Conservation (phyloP, 2,888 invertebrate species). For the Trichopoda pennipes region DNA sequence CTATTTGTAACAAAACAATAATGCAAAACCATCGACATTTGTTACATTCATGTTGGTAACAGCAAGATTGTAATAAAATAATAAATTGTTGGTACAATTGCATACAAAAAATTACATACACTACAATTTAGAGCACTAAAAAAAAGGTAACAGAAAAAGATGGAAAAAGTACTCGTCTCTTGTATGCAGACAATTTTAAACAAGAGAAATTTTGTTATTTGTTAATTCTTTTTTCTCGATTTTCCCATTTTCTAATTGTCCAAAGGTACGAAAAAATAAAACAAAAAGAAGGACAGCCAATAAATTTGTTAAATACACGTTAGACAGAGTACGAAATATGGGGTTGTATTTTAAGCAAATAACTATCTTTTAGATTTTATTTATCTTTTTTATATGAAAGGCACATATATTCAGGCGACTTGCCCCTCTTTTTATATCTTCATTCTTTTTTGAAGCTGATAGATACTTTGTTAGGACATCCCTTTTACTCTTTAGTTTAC, state of each 20-base stretch:
- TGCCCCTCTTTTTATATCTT: slow-evolving; percentile 33
- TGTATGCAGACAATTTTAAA: slow-evolving; percentile 32
- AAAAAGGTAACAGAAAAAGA: slow-evolving; percentile 3
- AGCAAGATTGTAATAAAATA: slow-evolving; percentile 65
- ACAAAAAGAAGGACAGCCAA: slow-evolving; percentile 42
- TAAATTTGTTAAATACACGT: slow-evolving; percentile 48
- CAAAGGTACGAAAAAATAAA: slow-evolving; percentile 34
- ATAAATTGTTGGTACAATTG: slow-evolving; percentile 65
- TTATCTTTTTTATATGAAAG: slow-evolving; percentile 21
- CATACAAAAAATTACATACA: slow-evolving; percentile 19
- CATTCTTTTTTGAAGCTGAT: slow-evolving; percentile 22
- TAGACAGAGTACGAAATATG: slow-evolving; percentile 52
- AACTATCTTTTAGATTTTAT: slow-evolving; percentile 57
- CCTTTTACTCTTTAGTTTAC: slow-evolving; percentile 27
- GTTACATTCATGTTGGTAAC: slow-evolving; percentile 66
- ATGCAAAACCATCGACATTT: slow-evolving; percentile 66
- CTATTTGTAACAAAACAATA: slow-evolving; percentile 62
- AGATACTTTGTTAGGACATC: slow-evolving; percentile 36
- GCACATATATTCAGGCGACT: too few relatives aligned
- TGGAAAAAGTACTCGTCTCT: slow-evolving; percentile 8
- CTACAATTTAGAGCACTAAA: background rate
- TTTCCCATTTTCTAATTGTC: slow-evolving; percentile 48
- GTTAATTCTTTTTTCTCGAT: slow-evolving; percentile 1
- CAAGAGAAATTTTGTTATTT: slow-evolving; percentile 23
- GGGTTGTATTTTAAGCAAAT: slow-evolving; percentile 28